Evolutionary conservation across 2,797 vertebrate species (phyloP), one percentile per base, ranked within the genome.

Genomic region (Sebastiscus albofasciatus): DNA sequence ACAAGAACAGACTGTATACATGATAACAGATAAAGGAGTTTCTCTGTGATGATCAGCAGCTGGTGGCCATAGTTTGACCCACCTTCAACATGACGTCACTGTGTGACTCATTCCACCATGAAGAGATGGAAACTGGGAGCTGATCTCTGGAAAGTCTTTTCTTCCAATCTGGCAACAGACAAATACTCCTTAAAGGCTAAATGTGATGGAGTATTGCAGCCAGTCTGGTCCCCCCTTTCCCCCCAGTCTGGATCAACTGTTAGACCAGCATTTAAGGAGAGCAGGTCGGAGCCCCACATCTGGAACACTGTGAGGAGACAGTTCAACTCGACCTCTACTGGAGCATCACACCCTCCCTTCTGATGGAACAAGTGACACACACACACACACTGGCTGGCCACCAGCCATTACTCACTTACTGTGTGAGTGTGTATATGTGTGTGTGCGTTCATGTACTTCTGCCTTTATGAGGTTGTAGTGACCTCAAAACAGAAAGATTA

Each of bases 121-220:
- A 36, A 58, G 29, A 60, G 55, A 85, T 76, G 83, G 80, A 90
- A 89, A 86, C 59, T 79, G 29, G 78, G 81, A 86, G 70, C 59
- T 75, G 49, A 64, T 66, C 69, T 27, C n/a, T 76, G 84, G 77
- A 87, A 86, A 36, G 59, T 46, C 4, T 8, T 60, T 83, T 8
- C 56, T 83, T 81, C 39, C 36, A 80, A n/a, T 65, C 72, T 73
- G 54, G 29, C 62, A 70, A 62, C 27, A 65, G 58, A 77, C 49
- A 69, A 77, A 75, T 36, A 29, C 29, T 78, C 67, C 46, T 61
- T 31, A 71, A 20, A 79, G 58, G 24, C 72, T 78, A 55, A 73
- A 80, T 79, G 18, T 78, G 75, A 73, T 52, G 62, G 77, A 84
- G 75, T n/a, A 24, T 36, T 75, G 79, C 82, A 78, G 79, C 56